Conservation (phyloP, 2,797 vertebrate genomes). For the Pelobates cultripes region DNA sequence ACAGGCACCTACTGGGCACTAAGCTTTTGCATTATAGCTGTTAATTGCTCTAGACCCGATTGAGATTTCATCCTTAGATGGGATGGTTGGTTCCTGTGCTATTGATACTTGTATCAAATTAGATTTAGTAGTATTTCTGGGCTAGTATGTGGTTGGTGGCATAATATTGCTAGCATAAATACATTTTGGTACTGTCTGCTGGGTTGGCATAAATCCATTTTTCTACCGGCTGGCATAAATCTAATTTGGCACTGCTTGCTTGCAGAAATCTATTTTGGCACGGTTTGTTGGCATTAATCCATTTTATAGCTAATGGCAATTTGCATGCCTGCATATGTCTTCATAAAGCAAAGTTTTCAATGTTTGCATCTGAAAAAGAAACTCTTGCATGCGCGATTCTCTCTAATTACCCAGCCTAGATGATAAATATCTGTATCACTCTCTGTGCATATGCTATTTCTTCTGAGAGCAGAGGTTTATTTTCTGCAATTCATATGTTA, state of each 20-base stretch:
- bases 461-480: background rate
- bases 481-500: background rate
- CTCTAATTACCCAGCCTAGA: background rate
- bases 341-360: background rate
- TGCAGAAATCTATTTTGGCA: background rate
- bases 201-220: background rate
- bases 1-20: no score
- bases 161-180: background rate
- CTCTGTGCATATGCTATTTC: background rate
- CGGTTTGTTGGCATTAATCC: background rate
- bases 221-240: background rate
- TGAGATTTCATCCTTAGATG: no score
- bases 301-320: background rate
- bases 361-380: slow-evolving; percentile 2
- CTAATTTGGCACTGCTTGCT: background rate
- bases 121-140: no score
- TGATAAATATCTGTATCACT: background rate
- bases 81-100: no score
- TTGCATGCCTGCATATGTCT: background rate
- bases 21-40: no score
- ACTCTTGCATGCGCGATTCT: background rate
- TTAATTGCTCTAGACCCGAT: no score
- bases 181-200: background rate
- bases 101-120: no score
- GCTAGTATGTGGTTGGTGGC: no score